Conservation (phyloP, 1,140 invertebrate genomes). For the Drosophila subobscura region DNA sequence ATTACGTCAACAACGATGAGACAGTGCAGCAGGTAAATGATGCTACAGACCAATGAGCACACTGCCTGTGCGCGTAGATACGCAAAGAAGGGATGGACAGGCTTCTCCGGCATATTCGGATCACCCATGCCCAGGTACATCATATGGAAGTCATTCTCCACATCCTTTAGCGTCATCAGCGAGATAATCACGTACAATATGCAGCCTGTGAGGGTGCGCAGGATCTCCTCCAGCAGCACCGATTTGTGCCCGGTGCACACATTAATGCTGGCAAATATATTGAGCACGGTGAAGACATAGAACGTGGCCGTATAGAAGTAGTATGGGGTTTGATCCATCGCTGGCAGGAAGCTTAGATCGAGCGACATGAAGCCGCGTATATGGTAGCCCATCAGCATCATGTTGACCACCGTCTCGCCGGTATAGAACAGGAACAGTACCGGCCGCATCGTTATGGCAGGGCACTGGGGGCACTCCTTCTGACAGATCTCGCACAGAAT, state of each 20-base stretch:
- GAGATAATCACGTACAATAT: slow-evolving; percentile 30
- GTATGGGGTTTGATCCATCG: background rate
- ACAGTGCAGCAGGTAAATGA: slow-evolving; percentile 44
- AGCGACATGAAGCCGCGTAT: slow-evolving; percentile 10
- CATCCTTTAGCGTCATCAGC: slow-evolving; percentile 37
- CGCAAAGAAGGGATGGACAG: slow-evolving; percentile 39
- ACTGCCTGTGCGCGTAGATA: slow-evolving; percentile 38
- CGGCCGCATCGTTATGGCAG: slow-evolving; percentile 23
- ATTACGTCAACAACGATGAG: slow-evolving; percentile 49
- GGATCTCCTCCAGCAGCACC: slow-evolving; percentile 17
- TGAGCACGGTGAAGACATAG: slow-evolving; percentile 34
- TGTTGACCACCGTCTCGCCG: slow-evolving; percentile 27
- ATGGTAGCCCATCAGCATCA: slow-evolving; percentile 38
- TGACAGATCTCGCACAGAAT: slow-evolving; percentile 35
- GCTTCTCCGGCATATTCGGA: background rate
- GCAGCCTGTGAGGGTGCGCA: slow-evolving; percentile 18
- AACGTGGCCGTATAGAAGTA: slow-evolving; percentile 6
- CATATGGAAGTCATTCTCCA: slow-evolving; percentile 23
- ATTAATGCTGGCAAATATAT: slow-evolving; percentile 44
- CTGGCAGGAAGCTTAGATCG: slow-evolving; percentile 11
- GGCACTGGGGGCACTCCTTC: background rate
- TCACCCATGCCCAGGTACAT: slow-evolving; percentile 5
- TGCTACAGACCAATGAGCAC: slow-evolving; percentile 8
- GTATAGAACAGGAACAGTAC: slow-evolving; percentile 52
- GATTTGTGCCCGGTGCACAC: slow-evolving; percentile 38